Evolutionary conservation across 2,888 invertebrate genomes (phyloP), one percentile per base, ranked within the genome.

Genomic region (Cryptus armator): DNA sequence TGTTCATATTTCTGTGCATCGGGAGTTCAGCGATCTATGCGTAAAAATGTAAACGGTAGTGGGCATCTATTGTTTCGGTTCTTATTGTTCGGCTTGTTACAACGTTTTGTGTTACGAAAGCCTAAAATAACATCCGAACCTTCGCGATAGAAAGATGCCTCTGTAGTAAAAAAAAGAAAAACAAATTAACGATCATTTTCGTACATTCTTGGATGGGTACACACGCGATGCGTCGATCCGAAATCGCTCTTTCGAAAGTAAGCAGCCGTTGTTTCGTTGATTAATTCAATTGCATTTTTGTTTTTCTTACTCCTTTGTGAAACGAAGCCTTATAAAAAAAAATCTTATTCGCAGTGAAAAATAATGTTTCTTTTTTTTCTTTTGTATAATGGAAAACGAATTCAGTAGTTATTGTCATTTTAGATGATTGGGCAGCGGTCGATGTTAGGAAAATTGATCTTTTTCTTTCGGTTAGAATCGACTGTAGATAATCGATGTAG

Each of bases 111-210:
- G 48, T 14, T 0, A 43, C 3, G 46, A 29, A 10, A 67, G 32
- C 82, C 77, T 72, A 72, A 82, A 91, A 91, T 85, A 91, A 91
- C 90, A 90, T 81, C 81, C 84, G 84, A 86, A 88, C 86, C 87
- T 86, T 70, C 86, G 88, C 85, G 84, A n/a, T 6, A 4, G 86
- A 87, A 82, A 83, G 83, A 67, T 74, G 43, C 72, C n/a, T 77
- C 46, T 19, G 48, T 77, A 16, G 37, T 32, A 66, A 75, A 64
- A 59, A 59, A 24, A 56, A 24, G 12, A 53, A 1, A 53, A 71
- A 37, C 37, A 56, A 32, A 19, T 62, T 37, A 66, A 51, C 32
- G 66, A 14, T 14, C 75, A 70, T 44, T 51, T 77, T 29, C 77
- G 32, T 70, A 83, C 83, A 86, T 86, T 86, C 62, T 87, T 85